These are phyloP conservation scores for Heterotis niloticus DNA, from an alignment of 2,113 vertebrate genomes.

Conservation along the genomic window DNA sequence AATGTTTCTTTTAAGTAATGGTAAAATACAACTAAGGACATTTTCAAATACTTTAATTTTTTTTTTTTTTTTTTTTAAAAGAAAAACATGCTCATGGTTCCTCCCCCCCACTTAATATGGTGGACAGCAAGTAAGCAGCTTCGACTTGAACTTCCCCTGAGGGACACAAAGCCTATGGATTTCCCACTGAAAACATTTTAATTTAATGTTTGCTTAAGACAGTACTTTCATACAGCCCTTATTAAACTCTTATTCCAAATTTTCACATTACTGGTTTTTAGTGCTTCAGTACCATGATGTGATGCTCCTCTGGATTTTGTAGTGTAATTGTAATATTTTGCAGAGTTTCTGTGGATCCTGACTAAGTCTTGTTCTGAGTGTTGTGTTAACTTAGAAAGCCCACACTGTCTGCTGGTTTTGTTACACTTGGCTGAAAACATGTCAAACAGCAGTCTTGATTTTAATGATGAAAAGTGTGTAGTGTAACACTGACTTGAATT, in stretches of 20 bases:
- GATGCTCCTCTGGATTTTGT: conserved; percentile 1
- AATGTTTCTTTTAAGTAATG: background rate
- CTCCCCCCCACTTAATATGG: background rate
- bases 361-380: conserved; percentile 1
- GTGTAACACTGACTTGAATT: background rate
- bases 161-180: conserved; percentile 6
- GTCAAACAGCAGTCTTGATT: too few relatives aligned
- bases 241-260: background rate
- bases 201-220: conserved; percentile 1
- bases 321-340: conserved; percentile 2
- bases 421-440: background rate
- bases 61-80: background rate
- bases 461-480: too few relatives aligned
- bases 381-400: background rate
- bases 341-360: background rate
- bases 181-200: conserved; percentile 1
- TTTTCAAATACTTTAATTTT: background rate
- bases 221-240: conserved; percentile 1
- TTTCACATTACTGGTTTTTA: background rate
- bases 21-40: background rate
- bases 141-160: background rate
- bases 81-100: background rate
- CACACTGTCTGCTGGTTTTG: background rate
- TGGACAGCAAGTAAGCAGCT: background rate
- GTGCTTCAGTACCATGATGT: background rate